A percentile compares a stretch with the other conserved stretches of the same genome.
Evolutionary conservation across 2,113 vertebrate species (phyloP).

Genomic region (Opisthocomus hoazin): DNA sequence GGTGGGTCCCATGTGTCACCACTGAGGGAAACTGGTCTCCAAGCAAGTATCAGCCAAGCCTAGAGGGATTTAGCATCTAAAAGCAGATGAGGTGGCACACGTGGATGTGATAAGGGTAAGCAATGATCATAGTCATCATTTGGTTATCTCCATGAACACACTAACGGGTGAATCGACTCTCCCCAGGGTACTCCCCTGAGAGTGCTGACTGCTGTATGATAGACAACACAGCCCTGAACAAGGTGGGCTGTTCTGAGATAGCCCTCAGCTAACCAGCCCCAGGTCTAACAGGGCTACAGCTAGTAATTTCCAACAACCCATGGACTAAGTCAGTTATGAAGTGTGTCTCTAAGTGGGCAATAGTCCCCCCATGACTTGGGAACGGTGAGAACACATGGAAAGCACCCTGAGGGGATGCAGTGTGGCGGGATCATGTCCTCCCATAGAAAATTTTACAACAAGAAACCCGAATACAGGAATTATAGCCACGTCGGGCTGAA

Average conservation of each 20-base stretch:
- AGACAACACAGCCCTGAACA: not conserved
- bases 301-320: not conserved
- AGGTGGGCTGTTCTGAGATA: not conserved
- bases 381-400: not conserved
- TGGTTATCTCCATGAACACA: not conserved
- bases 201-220: not conserved
- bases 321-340: not conserved
- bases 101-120: not conserved
- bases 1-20: not conserved
- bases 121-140: not conserved
- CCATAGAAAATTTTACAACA: not conserved
- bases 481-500: not conserved
- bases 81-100: not conserved
- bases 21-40: not conserved
- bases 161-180: not conserved
- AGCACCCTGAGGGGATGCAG: not conserved
- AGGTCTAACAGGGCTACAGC: not conserved
- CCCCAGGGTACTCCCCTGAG: not conserved
- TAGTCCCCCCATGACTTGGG: fast-evolving
- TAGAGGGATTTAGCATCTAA: not conserved
- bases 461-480: not conserved
- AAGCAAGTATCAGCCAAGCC: not conserved
- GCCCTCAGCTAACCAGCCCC: no score
- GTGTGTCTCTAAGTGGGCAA: not conserved
- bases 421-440: not conserved